A percentile compares a stretch with the other conserved stretches of the same genome.
Evolutionary conservation across 2,888 invertebrate species (phyloP).

Genomic region (Eupsilia transversa): DNA sequence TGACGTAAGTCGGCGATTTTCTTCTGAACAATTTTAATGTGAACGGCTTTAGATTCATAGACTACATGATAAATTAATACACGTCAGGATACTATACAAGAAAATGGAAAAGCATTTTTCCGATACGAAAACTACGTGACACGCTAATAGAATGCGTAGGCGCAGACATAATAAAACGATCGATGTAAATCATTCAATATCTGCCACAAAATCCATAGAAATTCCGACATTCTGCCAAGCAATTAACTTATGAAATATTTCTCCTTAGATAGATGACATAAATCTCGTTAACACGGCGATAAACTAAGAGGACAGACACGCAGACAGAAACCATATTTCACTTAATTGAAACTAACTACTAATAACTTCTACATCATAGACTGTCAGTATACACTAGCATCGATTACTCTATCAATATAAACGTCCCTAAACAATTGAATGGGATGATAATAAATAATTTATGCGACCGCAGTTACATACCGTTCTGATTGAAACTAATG

Average conservation of each 20-base stretch:
- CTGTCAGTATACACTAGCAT: slow-evolving; percentile 55
- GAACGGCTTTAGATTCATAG: slow-evolving; percentile 5
- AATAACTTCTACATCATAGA: slow-evolving; percentile 48
- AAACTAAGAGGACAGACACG: slow-evolving; percentile 23
- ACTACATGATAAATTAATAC: slow-evolving; percentile 14
- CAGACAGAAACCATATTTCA: slow-evolving; percentile 40
- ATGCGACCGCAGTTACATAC: slow-evolving; percentile 71
- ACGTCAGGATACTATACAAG: slow-evolving; percentile 4
- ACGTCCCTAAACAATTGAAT: slow-evolving; percentile 74
- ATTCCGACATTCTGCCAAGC: slow-evolving; percentile 12
- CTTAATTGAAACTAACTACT: slow-evolving; percentile 43
- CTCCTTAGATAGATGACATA: slow-evolving; percentile 21
- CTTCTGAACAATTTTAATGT: slow-evolving; percentile 18
- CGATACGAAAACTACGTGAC: background rate
- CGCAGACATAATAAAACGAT: slow-evolving; percentile 18
- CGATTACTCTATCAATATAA: slow-evolving; percentile 68
- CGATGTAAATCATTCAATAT: slow-evolving; percentile 12
- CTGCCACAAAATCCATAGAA: slow-evolving; percentile 8
- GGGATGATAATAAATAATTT: slow-evolving; percentile 74
- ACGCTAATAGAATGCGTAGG: slow-evolving; percentile 19
- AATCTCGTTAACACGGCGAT: slow-evolving; percentile 34
- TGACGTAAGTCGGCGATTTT: slow-evolving; percentile 9
- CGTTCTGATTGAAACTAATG: slow-evolving; percentile 79
- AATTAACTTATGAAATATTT: slow-evolving; percentile 45
- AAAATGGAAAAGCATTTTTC: slow-evolving; percentile 15